Percentiles rank a stretch among this genome's conserved stretches.
phyloP scores from a whole-genome alignment of 2,797 vertebrate genomes.

The Dicrostonyx torquatus region DNA sequence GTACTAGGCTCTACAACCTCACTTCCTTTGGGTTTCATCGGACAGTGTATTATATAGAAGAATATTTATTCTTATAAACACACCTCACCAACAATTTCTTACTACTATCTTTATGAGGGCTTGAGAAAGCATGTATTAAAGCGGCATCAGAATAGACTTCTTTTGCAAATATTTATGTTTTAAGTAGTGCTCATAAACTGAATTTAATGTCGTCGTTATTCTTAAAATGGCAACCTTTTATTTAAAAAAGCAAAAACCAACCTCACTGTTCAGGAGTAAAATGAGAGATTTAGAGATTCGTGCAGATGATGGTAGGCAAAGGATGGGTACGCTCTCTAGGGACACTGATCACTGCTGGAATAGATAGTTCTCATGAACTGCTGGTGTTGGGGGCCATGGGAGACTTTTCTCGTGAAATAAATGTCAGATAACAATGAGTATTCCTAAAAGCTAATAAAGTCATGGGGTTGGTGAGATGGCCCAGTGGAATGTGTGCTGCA shows the following conservation, averaged over 20 bases:
- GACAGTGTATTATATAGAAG: not conserved
- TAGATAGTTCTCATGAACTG: not conserved
- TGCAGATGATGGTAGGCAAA: not conserved
- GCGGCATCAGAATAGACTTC: not conserved
- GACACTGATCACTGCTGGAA: not conserved
- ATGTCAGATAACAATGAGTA: not conserved
- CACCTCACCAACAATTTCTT: not conserved
- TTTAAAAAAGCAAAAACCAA: not conserved
- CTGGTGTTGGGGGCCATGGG: too few species aligned
- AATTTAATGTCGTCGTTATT: conserved; percentile 33
- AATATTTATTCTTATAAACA: conserved; percentile 12
- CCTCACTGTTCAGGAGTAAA: not conserved
- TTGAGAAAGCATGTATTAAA: conserved; percentile 30
- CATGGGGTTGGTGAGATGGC: not conserved
- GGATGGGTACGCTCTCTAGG: not conserved
- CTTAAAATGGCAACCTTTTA: not conserved
- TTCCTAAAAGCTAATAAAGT: not conserved
- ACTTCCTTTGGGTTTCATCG: not conserved
- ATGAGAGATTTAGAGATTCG: not conserved
- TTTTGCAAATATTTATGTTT: conserved; percentile 20
- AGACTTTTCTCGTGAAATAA: not conserved
- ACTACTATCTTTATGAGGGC: not conserved
- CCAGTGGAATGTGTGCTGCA: not conserved
- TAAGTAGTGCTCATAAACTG: not conserved
- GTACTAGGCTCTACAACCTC: too few species aligned